A percentile compares a stretch with the other conserved stretches of the same genome.
phyloP scores from a whole-genome alignment of 2,888 invertebrate genomes.

The Pammene fasciana region DNA sequence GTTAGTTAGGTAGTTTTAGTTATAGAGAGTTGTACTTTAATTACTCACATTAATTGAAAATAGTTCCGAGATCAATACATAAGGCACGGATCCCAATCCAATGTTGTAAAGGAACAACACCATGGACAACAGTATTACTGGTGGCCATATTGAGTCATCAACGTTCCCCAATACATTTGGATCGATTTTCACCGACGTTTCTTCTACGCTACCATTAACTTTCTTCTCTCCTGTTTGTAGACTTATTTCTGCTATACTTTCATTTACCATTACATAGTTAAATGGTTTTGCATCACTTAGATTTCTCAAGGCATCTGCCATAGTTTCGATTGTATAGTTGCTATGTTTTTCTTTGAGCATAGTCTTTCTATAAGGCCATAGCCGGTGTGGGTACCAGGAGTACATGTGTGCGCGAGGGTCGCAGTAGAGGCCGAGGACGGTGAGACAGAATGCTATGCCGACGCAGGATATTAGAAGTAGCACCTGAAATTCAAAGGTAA shows the following conservation, averaged over 20 bases:
- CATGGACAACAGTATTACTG: conserved; percentile 68
- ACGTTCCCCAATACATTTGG: conserved; percentile 48
- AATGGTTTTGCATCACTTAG: conserved; percentile 50
- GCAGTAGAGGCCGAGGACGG: conserved; percentile 72
- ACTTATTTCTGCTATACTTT: conserved; percentile 46
- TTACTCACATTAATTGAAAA: conserved; percentile 76
- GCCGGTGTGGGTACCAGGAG: conserved; percentile 67
- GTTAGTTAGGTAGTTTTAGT: too few relatives aligned
- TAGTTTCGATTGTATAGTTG: conserved; percentile 45
- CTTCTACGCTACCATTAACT: conserved; percentile 20
- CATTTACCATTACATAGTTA: conserved; percentile 51
- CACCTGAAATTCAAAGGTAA: conserved; percentile 60
- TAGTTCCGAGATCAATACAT: conserved; percentile 72
- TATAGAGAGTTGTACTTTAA: background rate
- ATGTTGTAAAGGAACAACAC: conserved; percentile 75
- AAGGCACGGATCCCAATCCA: conserved; percentile 78
- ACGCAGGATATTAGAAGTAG: conserved; percentile 74
- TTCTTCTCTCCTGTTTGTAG: background rate
- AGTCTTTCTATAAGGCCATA: conserved; percentile 64
- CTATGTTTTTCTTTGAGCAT: conserved; percentile 47
- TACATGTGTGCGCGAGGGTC: conserved; percentile 69
- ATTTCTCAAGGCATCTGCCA: conserved; percentile 46
- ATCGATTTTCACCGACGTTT: conserved; percentile 48
- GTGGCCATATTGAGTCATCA: conserved; percentile 63
- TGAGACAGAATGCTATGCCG: conserved; percentile 74